phyloP scores from a whole-genome alignment of 2,113 vertebrate genomes.

The Petromus typicus region DNA sequence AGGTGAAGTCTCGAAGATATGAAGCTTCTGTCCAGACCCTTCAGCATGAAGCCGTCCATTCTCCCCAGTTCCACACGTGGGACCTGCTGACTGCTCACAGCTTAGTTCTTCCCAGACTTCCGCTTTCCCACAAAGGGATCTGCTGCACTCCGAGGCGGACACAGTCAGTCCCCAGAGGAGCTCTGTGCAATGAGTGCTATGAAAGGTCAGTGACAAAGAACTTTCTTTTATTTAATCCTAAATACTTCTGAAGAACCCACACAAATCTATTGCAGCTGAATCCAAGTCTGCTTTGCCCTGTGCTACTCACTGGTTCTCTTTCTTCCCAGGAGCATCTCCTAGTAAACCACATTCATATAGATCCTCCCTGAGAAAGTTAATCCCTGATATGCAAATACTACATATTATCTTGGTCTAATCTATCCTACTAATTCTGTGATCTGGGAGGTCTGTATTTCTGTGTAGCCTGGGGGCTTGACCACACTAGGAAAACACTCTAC shows the following conservation, averaged over 20 bases:
- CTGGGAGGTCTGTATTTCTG: not conserved
- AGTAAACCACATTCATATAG: not conserved
- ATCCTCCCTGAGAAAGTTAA: not conserved
- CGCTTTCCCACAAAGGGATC: not conserved
- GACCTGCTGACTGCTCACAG: not conserved
- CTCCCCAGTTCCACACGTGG: not conserved
- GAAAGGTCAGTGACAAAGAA: not conserved
- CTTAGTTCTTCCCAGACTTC: not conserved
- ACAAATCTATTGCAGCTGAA: not conserved
- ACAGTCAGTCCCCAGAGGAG: not conserved
- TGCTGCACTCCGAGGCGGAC: not conserved
- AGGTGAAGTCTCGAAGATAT: not conserved
- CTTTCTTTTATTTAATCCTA: not conserved
- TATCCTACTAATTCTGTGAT: not conserved
- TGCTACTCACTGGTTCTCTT: not conserved
- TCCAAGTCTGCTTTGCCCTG: not conserved
- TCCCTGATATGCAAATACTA: not conserved
- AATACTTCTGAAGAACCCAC: not conserved
- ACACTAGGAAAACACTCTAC: not conserved
- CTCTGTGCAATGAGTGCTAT: not conserved
- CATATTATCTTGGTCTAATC: not conserved
- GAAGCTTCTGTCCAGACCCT: not conserved
- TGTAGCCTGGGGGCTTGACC: not conserved
- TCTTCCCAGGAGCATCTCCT: not conserved
- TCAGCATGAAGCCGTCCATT: not conserved